phyloP scores from a whole-genome alignment of 2,888 invertebrate species.

The Phalera bucephala region DNA sequence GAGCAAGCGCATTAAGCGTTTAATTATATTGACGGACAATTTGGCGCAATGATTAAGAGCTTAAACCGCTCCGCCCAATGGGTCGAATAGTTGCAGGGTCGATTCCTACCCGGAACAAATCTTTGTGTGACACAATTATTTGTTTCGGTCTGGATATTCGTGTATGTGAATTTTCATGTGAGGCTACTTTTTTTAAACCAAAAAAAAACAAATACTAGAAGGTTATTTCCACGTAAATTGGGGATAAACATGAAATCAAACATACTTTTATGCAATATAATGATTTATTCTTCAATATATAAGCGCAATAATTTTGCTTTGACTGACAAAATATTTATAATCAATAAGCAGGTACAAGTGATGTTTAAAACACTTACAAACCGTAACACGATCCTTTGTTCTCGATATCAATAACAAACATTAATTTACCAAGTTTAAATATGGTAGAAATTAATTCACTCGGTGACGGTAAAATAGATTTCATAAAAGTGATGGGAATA shows the following conservation, averaged over 20 bases:
- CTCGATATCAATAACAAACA: slow-evolving; percentile 30
- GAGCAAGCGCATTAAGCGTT: no score
- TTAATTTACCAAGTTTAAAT: slow-evolving; percentile 21
- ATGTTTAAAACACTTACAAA: slow-evolving; percentile 75
- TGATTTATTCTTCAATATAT: slow-evolving; percentile 79
- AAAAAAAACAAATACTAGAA: no score
- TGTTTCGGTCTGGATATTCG: no score
- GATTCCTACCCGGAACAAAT: no score
- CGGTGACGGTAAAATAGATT: slow-evolving; percentile 43
- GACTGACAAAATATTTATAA: slow-evolving; percentile 77
- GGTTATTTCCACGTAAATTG: no score
- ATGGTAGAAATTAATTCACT: slow-evolving; percentile 37
- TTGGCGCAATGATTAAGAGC: no score
- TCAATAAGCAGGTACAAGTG: slow-evolving; percentile 80
- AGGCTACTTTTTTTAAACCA: no score
- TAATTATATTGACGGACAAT: no score
- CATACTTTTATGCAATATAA: slow-evolving; percentile 66
- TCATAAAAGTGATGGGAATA: slow-evolving; percentile 31
- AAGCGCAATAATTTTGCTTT: slow-evolving; percentile 83
- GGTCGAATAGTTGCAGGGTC: no score
- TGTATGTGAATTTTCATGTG: no score
- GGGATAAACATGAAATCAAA: slow-evolving; percentile 35
- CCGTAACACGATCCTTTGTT: slow-evolving; percentile 48
- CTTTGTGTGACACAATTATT: no score
- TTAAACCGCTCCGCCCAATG: no score